phyloP scores from a whole-genome alignment of 2,888 invertebrate species.

The Caenorhabditis imperialis region DNA sequence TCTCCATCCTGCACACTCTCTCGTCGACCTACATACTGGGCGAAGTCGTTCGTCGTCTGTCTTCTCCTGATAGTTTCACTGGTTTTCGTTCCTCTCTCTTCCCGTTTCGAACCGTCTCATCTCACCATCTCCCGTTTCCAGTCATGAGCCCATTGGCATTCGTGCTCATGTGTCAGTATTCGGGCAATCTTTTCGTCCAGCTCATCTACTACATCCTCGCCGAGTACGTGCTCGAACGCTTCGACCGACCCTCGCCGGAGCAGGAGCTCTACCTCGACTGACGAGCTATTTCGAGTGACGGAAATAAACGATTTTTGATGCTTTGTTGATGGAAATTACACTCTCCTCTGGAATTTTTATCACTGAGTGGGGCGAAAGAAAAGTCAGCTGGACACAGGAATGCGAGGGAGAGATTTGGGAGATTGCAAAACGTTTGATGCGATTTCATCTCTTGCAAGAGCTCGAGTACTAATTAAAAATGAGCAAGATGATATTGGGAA shows the following conservation, averaged over 20 bases:
- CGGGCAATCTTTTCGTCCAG: slow-evolving; percentile 69
- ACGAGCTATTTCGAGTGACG: slow-evolving; percentile 9
- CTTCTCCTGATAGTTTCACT: too few relatives aligned
- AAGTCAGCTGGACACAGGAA: too few relatives aligned
- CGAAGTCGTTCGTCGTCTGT: slow-evolving; percentile 9
- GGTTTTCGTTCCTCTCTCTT: neutral
- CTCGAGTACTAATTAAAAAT: too few relatives aligned
- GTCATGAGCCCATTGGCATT: slow-evolving; percentile 49
- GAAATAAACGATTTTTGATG: slow-evolving; percentile 51
- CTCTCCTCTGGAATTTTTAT: slow-evolving; percentile 6
- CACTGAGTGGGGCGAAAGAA: too few relatives aligned
- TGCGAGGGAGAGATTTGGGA: too few relatives aligned
- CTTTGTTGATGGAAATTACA: slow-evolving; percentile 40
- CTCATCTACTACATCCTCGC: slow-evolving; percentile 65
- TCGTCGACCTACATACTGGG: slow-evolving; percentile 22
- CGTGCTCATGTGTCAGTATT: slow-evolving; percentile 64
- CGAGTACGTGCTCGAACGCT: slow-evolving; percentile 64
- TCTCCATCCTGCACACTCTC: slow-evolving; percentile 4
- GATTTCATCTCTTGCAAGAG: too few relatives aligned
- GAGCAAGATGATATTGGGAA: too few relatives aligned
- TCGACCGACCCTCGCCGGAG: slow-evolving; percentile 57
- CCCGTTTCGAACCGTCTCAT: neutral
- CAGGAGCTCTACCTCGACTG: slow-evolving; percentile 42
- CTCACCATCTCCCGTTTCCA: neutral
- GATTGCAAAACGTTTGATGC: too few relatives aligned